Base-by-base conservation (phyloP, 1,140 invertebrate species). In the Streblospio benedicti region DNA sequence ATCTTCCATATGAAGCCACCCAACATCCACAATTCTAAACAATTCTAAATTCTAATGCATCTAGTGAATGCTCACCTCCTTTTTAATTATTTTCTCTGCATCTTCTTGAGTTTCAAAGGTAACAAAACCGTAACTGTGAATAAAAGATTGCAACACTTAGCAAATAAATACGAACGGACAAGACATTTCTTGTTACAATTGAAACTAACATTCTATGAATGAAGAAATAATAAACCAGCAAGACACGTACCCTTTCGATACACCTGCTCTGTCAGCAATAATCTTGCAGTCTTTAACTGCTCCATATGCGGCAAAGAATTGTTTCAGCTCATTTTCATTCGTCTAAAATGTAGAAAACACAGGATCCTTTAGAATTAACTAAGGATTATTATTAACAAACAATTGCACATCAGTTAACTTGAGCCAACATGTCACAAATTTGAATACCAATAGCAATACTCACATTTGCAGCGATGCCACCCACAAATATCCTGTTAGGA, bases 51-150 rank as follows among this genome's bases (percentile, higher is more conserved):
- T 1, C 12, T 23, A 49, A 9, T 14, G 23, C 14, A 49, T 14
- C 9, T 23, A 49, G 12, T 33, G n/a, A 18, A 18, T 23, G 18
- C 63, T 57, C 62, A 76, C 75, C 68, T 76, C 74, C 65, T 75
- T 76, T 57, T 77, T 77, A 32, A 77, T 76, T 35, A 83, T 80
- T 72, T 85, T 82, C 71, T 87, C 87, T 1, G 90, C 90, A 79
- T 92, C 90, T 71, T 91, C 88, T 75, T 91, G 89, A 44, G 86
- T 89, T 79, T 91, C 91, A 80, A 95, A 97, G 16, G 93, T 97
- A 44, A 97, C 90, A 80, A 97, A 77, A 20, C 76, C 76, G 71
- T 77, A 77, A 50, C 76, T 77, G 38, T 16, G 32, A 56, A n/a
- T n/a, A n/a, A n/a, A n/a, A n/a, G n/a, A n/a, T n/a, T n/a, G n/a